These are phyloP conservation scores for Ochropleura plecta DNA, from an alignment of 2,888 invertebrate genomes.

Conservation along the genomic window DNA sequence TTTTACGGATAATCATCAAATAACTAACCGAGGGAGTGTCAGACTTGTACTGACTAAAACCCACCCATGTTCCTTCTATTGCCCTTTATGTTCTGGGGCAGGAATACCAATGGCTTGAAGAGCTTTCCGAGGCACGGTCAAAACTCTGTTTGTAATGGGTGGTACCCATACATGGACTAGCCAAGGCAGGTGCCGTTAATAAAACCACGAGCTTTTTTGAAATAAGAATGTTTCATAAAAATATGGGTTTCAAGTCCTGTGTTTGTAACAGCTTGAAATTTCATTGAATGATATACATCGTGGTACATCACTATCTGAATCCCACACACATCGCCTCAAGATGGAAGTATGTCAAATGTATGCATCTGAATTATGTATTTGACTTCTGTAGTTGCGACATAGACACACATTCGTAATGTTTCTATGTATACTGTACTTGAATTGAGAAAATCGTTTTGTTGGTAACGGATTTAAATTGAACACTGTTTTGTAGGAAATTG, in stretches of 20 bases:
- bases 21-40: no score
- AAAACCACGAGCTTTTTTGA: no score
- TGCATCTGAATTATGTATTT: constrained; percentile 61
- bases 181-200: no score
- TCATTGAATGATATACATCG: background rate
- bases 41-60: no score
- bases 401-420: constrained; percentile 41
- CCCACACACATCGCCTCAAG: constrained; percentile 45
- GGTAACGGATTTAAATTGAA: constrained; percentile 33
- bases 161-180: no score
- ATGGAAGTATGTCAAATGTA: constrained; percentile 62
- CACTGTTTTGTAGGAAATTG: constrained; percentile 40
- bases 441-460: constrained; percentile 42
- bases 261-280: background rate
- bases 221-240: no score
- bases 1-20: no score
- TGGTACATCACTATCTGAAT: constrained; percentile 40
- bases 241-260: background rate
- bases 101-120: no score
- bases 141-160: no score
- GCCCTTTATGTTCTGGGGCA: no score
- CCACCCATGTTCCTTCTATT: no score
- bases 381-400: constrained; percentile 48
- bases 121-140: no score
- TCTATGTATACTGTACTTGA: constrained; percentile 29